A percentile compares a stretch with the other conserved stretches of the same genome.
phyloP scores from a whole-genome alignment of 2,888 invertebrate species.

The Cryptus viduatorius region DNA sequence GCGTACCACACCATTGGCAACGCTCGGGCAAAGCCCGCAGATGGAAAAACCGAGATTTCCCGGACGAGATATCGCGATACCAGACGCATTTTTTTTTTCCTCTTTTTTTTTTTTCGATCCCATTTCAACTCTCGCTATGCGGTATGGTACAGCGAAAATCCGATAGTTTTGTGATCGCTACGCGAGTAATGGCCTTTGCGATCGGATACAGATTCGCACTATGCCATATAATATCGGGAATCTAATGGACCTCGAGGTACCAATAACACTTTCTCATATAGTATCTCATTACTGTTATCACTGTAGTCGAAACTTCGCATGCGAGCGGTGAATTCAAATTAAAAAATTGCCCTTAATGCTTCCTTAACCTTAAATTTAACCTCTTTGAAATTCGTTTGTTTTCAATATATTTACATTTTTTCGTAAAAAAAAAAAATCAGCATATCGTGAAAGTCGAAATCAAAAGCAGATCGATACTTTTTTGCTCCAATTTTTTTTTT shows the following conservation, averaged over 20 bases:
- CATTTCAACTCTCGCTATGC: conserved; percentile 16
- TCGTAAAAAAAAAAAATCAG: no score
- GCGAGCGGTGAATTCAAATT: not conserved
- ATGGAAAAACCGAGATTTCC: conserved; percentile 64
- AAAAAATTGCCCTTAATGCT: not conserved
- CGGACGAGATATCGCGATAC: conserved; percentile 60
- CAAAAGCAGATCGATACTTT: no score
- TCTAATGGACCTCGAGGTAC: conserved; percentile 26
- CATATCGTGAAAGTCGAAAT: no score
- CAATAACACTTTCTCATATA: not conserved
- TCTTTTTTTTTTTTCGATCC: not conserved
- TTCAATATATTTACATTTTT: no score
- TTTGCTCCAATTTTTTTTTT: no score
- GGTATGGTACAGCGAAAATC: not conserved
- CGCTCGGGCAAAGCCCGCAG: conserved; percentile 37
- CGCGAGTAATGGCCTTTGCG: conserved; percentile 45
- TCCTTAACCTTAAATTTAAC: not conserved
- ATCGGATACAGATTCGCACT: conserved; percentile 21
- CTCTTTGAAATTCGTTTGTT: no score
- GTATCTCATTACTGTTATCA: conserved; percentile 37
- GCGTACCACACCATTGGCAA: conserved; percentile 3
- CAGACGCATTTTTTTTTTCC: conserved; percentile 38
- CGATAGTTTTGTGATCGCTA: conserved; percentile 25
- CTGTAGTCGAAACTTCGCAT: not conserved
- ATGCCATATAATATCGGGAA: conserved; percentile 31